Percentiles rank a stretch among this genome's conserved stretches.
phyloP scores from a whole-genome alignment of 2,888 invertebrate genomes.

The Eutolmus rufibarbis region DNA sequence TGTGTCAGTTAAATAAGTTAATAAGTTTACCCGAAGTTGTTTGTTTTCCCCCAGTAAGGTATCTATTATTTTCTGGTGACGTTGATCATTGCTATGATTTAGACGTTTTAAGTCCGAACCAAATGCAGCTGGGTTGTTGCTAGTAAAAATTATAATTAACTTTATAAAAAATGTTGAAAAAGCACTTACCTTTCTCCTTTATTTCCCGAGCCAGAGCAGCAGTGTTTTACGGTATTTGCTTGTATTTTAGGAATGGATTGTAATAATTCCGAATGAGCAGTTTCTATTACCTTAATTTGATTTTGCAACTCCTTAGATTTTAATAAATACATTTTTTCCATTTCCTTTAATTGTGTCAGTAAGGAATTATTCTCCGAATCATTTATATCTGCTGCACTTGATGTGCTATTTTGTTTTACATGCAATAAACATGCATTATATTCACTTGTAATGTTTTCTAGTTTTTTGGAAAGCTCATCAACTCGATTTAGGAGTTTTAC shows the following conservation, averaged over 20 bases:
- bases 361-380: background rate
- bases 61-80: slow-evolving; percentile 51
- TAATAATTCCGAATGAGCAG: background rate
- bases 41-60: slow-evolving; percentile 50
- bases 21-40: slow-evolving; percentile 51
- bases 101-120: background rate
- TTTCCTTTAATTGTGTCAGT: slow-evolving; percentile 26
- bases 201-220: background rate
- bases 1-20: background rate
- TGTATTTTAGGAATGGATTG: background rate
- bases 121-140: background rate
- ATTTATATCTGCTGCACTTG: background rate
- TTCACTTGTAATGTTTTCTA: background rate
- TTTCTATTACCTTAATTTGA: slow-evolving; percentile 5
- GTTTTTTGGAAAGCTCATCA: background rate
- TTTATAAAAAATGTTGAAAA: background rate
- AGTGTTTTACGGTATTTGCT: background rate
- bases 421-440: background rate
- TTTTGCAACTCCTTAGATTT: slow-evolving; percentile 42
- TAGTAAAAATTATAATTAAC: background rate
- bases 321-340: slow-evolving; percentile 45
- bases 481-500: background rate
- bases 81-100: background rate
- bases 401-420: background rate
- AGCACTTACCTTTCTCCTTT: background rate